Evolutionary conservation across 2,888 invertebrate species (phyloP), one percentile per base, ranked within the genome.

Genomic region (Hydraecia micacea): DNA sequence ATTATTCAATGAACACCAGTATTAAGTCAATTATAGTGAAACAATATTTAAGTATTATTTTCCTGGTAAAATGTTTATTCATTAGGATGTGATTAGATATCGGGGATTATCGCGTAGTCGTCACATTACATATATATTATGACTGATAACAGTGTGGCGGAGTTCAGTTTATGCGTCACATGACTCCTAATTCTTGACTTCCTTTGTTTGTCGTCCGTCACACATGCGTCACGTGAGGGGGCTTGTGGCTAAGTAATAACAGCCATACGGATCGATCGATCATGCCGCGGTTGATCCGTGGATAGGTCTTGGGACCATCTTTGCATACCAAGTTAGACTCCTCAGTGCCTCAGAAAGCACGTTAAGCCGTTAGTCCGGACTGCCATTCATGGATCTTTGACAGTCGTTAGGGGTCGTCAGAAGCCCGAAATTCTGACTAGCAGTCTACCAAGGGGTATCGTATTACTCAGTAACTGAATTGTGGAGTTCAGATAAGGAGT

Each of bases 141-240:
- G 4, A 36, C 32, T 55, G 55, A 9, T 76, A 52, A 21, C 39
- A 42, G 9, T 46, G 8, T 52, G 15, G 28, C 25, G 11, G 28
- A 62, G 8, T n/a, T 74, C 11, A 28, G 15, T 55, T 68, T n/a
- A 65, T 70, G 79, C 65, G 42, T 65, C 55, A 78, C 28, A 55
- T 18, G 55, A 32, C 32, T 28, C 7, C 46, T 28, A 7, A 32
- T 21, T 52, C 49, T 21, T 52, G 49, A 52, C 2, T 52, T 52
- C 21, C 49, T 46, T 15, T 21, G 49, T 49, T 49, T 49, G 49
- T 21, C 8, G 8, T 52, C 7, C 18, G 21, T 21, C 21, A 49
- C 7, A 49, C 21, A 21, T 49, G 21, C 49, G 4, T 13, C 46
- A 46, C 46, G 46, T 46, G 42, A 42, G n/a, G 13, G 42, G 49